Evolutionary conservation across 2,797 vertebrate species (phyloP).

Genomic region (Lindbergichthys nudifrons): DNA sequence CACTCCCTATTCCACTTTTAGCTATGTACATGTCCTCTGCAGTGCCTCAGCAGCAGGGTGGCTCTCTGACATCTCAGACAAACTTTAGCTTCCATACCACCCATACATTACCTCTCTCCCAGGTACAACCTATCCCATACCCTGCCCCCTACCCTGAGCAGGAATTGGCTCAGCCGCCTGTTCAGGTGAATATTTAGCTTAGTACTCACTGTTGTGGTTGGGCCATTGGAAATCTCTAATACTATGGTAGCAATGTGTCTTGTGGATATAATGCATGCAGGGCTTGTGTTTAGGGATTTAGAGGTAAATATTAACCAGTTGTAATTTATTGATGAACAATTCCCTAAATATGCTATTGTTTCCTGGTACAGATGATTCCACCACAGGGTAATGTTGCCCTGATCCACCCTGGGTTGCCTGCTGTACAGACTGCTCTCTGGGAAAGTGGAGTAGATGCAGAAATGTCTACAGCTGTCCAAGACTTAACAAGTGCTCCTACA

Average conservation of each 20-base stretch:
- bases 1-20: constrained; percentile 62
- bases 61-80: constrained; percentile 61
- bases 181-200: constrained; percentile 83
- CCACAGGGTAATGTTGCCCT: constrained; percentile 50
- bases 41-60: constrained; percentile 65
- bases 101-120: constrained; percentile 72
- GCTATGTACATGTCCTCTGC: constrained; percentile 66
- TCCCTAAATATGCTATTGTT: constrained; percentile 29
- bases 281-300: constrained; percentile 43
- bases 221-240: constrained; percentile 53
- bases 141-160: constrained; percentile 75
- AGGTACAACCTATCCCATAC: constrained; percentile 75
- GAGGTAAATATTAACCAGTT: constrained; percentile 4
- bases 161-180: constrained; percentile 78
- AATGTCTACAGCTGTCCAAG: constrained; percentile 33
- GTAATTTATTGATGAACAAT: constrained; percentile 9
- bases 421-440: constrained; percentile 65
- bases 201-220: constrained; percentile 67
- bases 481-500: constrained; percentile 40
- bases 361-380: constrained; percentile 53
- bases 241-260: constrained; percentile 45
- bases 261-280: constrained; percentile 54
- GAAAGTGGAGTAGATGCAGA: constrained; percentile 65
- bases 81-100: constrained; percentile 68
- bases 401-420: constrained; percentile 53